phyloP scores from a whole-genome alignment of 2,113 vertebrate species.

The Phalacrocorax aristotelis region DNA sequence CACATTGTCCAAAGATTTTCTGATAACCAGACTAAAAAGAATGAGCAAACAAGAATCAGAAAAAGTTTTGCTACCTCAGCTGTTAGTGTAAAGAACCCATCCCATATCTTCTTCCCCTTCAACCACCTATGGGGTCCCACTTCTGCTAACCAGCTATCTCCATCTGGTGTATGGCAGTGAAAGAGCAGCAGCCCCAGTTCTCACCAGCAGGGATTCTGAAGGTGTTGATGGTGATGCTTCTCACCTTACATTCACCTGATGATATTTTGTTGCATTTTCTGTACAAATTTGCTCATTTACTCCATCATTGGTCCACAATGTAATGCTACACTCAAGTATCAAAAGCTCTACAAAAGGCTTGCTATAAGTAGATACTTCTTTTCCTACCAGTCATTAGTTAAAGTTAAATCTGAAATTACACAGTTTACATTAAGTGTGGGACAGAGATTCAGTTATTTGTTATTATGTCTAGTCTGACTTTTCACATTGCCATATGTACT shows the following conservation, averaged over 20 bases:
- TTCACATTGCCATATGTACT: not conserved
- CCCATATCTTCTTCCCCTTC: not conserved
- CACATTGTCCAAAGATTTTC: not conserved
- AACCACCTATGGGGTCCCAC: not conserved
- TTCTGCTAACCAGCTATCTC: not conserved
- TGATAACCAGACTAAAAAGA: not conserved
- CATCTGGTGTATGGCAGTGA: not conserved
- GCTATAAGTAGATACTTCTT: not conserved
- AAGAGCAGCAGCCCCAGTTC: not conserved
- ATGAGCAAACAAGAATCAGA: not conserved
- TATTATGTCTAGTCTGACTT: not conserved
- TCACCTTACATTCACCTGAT: not conserved
- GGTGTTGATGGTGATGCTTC: not conserved
- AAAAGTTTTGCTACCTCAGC: not conserved
- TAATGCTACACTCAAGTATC: not conserved
- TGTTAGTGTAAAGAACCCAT: not conserved
- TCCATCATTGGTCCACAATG: accelerated
- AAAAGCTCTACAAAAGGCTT: not conserved
- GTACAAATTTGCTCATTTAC: not conserved
- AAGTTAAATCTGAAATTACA: not conserved
- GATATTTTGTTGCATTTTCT: not conserved
- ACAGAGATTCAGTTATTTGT: not conserved
- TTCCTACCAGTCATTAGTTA: not conserved
- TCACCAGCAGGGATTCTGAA: not conserved
- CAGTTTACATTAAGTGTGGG: not conserved